phyloP scores from a whole-genome alignment of 1,140 invertebrate species.

The Geopemphigus sp. region DNA sequence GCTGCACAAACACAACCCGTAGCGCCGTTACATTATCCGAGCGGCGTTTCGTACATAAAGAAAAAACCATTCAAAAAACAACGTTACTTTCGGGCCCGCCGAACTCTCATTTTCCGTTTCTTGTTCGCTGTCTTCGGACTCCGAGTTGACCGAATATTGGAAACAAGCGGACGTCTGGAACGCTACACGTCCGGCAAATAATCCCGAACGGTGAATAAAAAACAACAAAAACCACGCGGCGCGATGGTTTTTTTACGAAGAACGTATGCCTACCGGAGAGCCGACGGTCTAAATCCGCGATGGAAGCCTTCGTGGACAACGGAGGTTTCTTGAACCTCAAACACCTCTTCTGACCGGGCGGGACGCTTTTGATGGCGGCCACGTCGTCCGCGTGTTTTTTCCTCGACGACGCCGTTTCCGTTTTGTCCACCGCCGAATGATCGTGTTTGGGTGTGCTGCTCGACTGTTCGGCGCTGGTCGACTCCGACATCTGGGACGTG shows the following conservation, averaged over 20 bases:
- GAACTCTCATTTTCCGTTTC: conserved; percentile 19
- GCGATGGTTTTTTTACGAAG: not conserved
- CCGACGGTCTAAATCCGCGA: conserved; percentile 34
- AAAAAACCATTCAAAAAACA: no score
- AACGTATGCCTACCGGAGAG: conserved; percentile 27
- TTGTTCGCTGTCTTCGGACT: conserved; percentile 47
- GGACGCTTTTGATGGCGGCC: conserved; percentile 9
- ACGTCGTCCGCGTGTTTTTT: not conserved
- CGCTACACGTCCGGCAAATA: conserved; percentile 3
- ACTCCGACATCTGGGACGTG: conserved; percentile 30
- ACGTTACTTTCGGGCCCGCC: conserved; percentile 10
- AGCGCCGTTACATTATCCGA: no score
- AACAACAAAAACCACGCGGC: no score
- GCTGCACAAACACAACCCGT: conserved; percentile 19
- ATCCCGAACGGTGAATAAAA: not conserved
- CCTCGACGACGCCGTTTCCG: not conserved
- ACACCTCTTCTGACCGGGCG: conserved; percentile 29
- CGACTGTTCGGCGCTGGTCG: conserved; percentile 41
- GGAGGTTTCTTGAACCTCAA: conserved; percentile 41
- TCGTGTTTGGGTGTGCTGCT: conserved; percentile 44
- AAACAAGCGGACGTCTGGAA: conserved; percentile 34
- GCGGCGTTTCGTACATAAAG: no score
- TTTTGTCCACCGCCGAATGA: not conserved
- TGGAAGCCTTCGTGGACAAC: conserved; percentile 9
- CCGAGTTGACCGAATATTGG: conserved; percentile 19